Evolutionary conservation across 35 echinoderm and acorn worm genomes (phyloP), one percentile per base, ranked within the genome.

Genomic region (Apostichopus californicus): DNA sequence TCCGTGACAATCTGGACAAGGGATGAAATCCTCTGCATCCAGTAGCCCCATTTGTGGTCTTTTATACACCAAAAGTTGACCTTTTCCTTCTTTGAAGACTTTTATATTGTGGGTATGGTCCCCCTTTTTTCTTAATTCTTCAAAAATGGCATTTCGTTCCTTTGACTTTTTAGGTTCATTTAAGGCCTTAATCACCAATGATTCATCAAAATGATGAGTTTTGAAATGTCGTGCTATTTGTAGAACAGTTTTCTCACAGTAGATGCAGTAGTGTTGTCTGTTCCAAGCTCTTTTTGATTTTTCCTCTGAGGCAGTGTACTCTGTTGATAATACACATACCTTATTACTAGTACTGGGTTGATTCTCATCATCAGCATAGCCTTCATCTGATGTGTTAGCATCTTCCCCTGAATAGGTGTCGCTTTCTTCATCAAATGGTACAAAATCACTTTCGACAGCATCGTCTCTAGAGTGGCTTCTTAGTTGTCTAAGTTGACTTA

Each of bases 311-410:
- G 24, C 24, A 25, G 24, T 25, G 24, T 25, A 25, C 24, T 25
- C 24, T 25, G 24, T 25, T 25, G 24, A 25, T 25, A 25, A 25
- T 25, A 25, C 24, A 25, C 24, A 25, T 25, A 25, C 24, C 24
- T 25, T 25, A 25, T 25, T 25, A 82, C 79, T 82, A 11, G 79
- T 82, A 82, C 79, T 82, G 46, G 79, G 79, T 82, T 82, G 46
- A 82, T 82, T 55, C n/a, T 17, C n/a, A 20, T 73, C 68, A 15
- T 12, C 13, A 5, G 11, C 68, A 73, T 14, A 14, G 5, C n/a
- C 79, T 82, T 82, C 46, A 9, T 54, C 79, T 82, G 79, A 55
- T 79, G 22, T 52, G 55, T 8, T 12, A 18, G 25, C 34, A 18
- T 12, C 53, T 55, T 55, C 1, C 10, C 26, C 53, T 9, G 79